Conservation (phyloP, 1,140 invertebrate species). For the Heliconius melpomene region DNA sequence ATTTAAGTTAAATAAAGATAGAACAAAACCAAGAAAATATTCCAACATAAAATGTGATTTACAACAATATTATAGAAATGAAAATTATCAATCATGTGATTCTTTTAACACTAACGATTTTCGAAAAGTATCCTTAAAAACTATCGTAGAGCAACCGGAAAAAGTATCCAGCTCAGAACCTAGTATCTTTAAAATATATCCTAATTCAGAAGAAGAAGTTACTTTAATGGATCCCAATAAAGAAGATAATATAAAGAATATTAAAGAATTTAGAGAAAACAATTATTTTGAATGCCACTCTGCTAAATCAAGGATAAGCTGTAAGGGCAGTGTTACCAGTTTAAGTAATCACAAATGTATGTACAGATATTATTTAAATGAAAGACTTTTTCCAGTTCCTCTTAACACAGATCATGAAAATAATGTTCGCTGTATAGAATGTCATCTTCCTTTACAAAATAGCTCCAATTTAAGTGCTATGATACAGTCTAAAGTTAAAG, state of each 20-base stretch:
- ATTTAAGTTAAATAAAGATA: background rate
- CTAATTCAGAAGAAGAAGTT: conserved; percentile 43
- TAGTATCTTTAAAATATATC: conserved; percentile 38
- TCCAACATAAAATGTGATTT: conserved; percentile 33
- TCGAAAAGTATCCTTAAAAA: conserved; percentile 52
- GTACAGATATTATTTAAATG: conserved; percentile 74
- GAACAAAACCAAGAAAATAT: conserved; percentile 14
- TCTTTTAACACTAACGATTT: conserved; percentile 42
- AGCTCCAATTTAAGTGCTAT: conserved; percentile 58
- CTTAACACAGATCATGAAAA: conserved; percentile 59
- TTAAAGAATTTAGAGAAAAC: conserved; percentile 67
- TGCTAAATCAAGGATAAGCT: conserved; percentile 56
- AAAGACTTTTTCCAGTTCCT: conserved; percentile 67
- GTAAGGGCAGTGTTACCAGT: conserved; percentile 48
- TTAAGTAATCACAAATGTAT: conserved; percentile 63
- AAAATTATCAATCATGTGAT: conserved; percentile 58
- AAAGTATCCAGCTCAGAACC: conserved; percentile 35
- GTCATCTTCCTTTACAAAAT: conserved; percentile 60
- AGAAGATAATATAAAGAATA: conserved; percentile 47
- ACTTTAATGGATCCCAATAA: conserved; percentile 48
- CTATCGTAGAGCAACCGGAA: conserved; percentile 62
- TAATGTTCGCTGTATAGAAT: conserved; percentile 65
- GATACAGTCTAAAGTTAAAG: conserved; percentile 70
- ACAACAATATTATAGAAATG: conserved; percentile 66
- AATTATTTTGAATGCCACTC: conserved; percentile 78